Base-by-base conservation (phyloP, 1,140 invertebrate genomes). In the Paramacrobiotus metropolitanus region DNA sequence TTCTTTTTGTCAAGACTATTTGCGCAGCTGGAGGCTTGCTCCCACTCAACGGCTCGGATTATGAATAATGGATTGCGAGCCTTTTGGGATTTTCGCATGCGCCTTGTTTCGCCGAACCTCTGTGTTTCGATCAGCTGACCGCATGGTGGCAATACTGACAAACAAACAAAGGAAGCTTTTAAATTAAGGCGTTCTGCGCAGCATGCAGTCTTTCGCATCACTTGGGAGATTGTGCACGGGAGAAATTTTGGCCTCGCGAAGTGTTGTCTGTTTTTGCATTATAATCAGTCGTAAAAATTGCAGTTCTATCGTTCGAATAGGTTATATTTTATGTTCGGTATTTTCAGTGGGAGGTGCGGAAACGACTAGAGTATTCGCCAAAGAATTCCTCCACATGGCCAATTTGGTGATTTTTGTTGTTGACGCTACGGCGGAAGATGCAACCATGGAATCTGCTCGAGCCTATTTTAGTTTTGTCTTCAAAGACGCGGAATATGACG, bases 301-400 rank as follows among this genome's bases (percentile, higher is more conserved):
- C n/a, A n/a, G n/a, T n/a, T n/a, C n/a, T n/a, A n/a, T n/a, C n/a
- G n/a, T n/a, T n/a, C n/a, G n/a, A n/a, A n/a, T n/a, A n/a, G n/a
- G n/a, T n/a, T n/a, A n/a, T n/a, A n/a, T 40, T 4, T 9, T 40
- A 40, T 9, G n/a, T 40, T 40, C n/a, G 34, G 9, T 55, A 20
- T 15, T 55, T 55, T 20, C 21, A 55, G 48, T 55, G 15, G 48
- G 48, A 24, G 48, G 48, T 24, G 21, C 15, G 4, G 48, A 55
- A 15, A 55, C 15, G 15, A 55, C 48, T 20, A 15, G 15, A 4
- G 24, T 55, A 21, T 55, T 55, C 24, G 21, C 21, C 48, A 55
- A 55, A 55, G 48, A 55, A 24, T 55, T 55, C 21, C 15, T 55
- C 21, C 48, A 55, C 21, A 55, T 55, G 48, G 48, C 48, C 15